These are phyloP conservation scores for Calypte anna DNA, from an alignment of 2,113 vertebrate genomes.

Conservation along the genomic window DNA sequence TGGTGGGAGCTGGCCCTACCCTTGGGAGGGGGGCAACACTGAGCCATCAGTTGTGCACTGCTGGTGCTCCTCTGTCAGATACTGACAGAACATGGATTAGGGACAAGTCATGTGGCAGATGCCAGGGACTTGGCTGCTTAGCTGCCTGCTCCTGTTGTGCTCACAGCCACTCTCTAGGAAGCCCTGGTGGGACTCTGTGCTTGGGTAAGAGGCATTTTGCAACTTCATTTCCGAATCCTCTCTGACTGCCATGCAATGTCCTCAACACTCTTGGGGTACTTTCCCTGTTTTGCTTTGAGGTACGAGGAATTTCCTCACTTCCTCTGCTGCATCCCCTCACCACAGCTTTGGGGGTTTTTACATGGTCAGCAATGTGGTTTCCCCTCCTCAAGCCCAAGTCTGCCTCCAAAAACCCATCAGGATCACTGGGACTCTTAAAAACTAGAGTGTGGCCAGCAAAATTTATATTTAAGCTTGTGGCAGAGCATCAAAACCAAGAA, in stretches of 20 bases:
- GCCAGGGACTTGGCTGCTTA: neutral
- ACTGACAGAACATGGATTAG: neutral
- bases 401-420: neutral
- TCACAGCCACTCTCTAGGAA: neutral
- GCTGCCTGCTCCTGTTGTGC: neutral
- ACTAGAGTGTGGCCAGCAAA: neutral
- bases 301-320: neutral
- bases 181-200: rapidly evolving
- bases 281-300: neutral
- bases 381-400: neutral
- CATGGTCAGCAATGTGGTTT: neutral
- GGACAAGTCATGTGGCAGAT: neutral
- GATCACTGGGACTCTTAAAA: neutral
- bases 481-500: neutral
- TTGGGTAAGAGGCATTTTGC: neutral
- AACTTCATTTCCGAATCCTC: neutral
- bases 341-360: neutral
- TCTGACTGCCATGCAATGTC: neutral
- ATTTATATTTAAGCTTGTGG: neutral
- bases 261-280: neutral
- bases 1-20: neutral
- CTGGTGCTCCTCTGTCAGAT: neutral
- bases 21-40: neutral
- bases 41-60: neutral
- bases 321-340: neutral